A percentile compares a stretch with the other conserved stretches of the same genome.
Conservation (phyloP, 1,140 invertebrate species). For the Drosophila lacertosa region DNA sequence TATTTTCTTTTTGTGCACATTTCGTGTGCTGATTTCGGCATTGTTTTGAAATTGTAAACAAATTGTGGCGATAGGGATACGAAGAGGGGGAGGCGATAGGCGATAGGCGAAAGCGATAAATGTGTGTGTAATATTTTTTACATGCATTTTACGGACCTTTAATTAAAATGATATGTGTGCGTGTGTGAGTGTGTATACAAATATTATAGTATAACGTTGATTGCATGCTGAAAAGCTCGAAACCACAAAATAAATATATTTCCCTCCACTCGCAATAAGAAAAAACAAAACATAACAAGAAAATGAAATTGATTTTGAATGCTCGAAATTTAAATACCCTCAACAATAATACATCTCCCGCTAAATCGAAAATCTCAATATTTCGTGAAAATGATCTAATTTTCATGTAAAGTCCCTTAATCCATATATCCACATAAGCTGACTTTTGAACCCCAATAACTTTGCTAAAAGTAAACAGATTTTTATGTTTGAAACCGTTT, state of each 20-base stretch:
- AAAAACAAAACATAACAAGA: constrained; percentile 12
- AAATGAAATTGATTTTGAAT: neutral
- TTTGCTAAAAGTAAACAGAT: no score
- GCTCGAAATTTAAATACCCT: neutral
- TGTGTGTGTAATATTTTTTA: constrained; percentile 28
- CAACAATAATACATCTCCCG: neutral
- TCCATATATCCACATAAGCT: no score
- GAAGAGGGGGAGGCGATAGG: neutral
- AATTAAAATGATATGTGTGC: constrained; percentile 62
- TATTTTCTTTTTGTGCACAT: constrained; percentile 21
- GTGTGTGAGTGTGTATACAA: neutral
- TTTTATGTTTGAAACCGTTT: no score
- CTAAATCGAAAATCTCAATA: no score
- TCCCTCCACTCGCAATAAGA: constrained; percentile 27
- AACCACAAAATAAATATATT: constrained; percentile 77
- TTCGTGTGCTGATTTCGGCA: constrained; percentile 56
- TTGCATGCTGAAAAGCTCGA: constrained; percentile 40
- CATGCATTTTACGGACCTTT: constrained; percentile 36
- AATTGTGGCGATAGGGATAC: constrained; percentile 43
- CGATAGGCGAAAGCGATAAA: constrained; percentile 1
- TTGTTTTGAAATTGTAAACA: constrained; percentile 60
- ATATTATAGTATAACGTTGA: constrained; percentile 32
- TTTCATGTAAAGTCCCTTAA: no score
- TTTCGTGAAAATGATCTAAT: no score
- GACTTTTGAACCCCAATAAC: no score